Conservation (phyloP, 2,797 vertebrate species). For the Gymnothorax reevesii region DNA sequence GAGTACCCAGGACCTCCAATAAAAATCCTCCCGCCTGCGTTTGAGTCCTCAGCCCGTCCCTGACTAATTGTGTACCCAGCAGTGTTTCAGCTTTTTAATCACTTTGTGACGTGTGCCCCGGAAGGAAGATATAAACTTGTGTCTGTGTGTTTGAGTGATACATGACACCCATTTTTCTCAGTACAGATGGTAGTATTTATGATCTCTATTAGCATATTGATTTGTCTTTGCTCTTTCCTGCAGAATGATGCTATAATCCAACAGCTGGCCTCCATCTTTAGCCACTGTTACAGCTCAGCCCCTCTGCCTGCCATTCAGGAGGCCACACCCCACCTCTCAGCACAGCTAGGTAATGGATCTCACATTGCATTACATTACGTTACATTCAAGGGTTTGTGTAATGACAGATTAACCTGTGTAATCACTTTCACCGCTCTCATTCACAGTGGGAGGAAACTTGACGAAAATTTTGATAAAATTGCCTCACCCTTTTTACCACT, state of each 20-base stretch:
- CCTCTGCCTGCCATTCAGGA: conserved; percentile 76
- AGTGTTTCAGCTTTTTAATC: neutral
- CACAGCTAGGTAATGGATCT: conserved; percentile 68
- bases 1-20: too few species aligned
- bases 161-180: neutral
- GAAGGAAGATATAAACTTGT: neutral
- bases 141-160: neutral
- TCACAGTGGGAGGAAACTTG: neutral
- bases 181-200: neutral
- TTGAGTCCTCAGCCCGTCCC: too few species aligned
- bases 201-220: neutral
- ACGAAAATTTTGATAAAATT: neutral
- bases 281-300: conserved; percentile 79
- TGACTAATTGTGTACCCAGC: neutral
- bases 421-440: neutral
- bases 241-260: conserved; percentile 85
- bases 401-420: neutral
- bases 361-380: neutral
- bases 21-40: too few species aligned
- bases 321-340: conserved; percentile 75
- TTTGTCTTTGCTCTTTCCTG: conserved; percentile 31
- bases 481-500: too few species aligned
- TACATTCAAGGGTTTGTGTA: neutral
- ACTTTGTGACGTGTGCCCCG: neutral
- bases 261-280: conserved; percentile 79